These are phyloP conservation scores for Grapholita molesta DNA, from an alignment of 1,140 invertebrate genomes.

Conservation along the genomic window DNA sequence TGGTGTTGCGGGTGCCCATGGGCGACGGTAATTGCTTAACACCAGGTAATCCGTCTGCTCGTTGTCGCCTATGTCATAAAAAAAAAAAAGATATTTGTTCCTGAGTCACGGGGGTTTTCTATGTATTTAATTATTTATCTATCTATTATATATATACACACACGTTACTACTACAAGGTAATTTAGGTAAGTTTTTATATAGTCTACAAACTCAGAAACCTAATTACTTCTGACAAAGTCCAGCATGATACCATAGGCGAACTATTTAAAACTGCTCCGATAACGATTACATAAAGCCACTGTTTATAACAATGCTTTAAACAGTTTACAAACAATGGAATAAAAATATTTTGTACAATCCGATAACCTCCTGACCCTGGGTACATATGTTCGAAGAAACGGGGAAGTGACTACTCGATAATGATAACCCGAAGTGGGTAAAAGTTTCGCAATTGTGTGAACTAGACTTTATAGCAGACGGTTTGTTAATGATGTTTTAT, in stretches of 20 bases:
- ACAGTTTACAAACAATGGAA: slow-evolving; percentile 13
- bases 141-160: too few species aligned
- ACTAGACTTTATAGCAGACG: neutral
- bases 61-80: too few species aligned
- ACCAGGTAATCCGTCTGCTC: too few species aligned
- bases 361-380: neutral
- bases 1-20: too few species aligned
- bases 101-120: too few species aligned
- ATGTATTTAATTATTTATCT: too few species aligned
- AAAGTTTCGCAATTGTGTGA: slow-evolving; percentile 1
- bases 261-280: neutral
- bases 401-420: neutral
- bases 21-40: too few species aligned
- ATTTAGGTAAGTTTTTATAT: too few species aligned
- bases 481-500: neutral
- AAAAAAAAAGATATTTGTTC: too few species aligned
- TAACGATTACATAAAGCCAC: slow-evolving; percentile 13
- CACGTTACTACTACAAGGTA: too few species aligned
- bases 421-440: neutral
- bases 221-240: too few species aligned
- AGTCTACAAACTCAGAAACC: too few species aligned
- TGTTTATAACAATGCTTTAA: slow-evolving; percentile 11
- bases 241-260: neutral
- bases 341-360: slow-evolving; percentile 9
- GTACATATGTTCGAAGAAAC: neutral